Evolutionary conservation across 2,113 vertebrate genomes (phyloP).

Genomic region (Murina feae): DNA sequence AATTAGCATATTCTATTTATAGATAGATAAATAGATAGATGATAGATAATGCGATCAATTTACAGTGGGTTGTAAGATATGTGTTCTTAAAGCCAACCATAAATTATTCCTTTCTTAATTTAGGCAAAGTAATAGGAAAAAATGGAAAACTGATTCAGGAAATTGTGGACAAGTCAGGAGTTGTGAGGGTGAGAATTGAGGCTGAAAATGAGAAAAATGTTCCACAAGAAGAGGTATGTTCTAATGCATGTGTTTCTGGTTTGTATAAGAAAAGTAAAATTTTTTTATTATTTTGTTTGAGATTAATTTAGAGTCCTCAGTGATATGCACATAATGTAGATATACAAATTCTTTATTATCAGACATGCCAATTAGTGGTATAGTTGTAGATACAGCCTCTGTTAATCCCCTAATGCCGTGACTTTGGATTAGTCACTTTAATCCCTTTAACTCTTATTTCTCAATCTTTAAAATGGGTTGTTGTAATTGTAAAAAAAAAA

Average conservation of each 20-base stretch:
- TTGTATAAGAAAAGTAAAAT: conserved; percentile 3
- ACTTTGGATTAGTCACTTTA: conserved; percentile 11
- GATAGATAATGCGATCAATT: not conserved
- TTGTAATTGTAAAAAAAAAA: not conserved
- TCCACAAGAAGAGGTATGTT: conserved; percentile 90
- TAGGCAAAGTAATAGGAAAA: conserved; percentile 99
- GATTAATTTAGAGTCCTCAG: not conserved
- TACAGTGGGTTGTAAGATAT: not conserved
- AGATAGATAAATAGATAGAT: not conserved
- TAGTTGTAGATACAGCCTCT: not conserved
- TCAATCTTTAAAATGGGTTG: not conserved
- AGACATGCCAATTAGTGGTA: not conserved
- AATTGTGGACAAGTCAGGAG: conserved; percentile 98
- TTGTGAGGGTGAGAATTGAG: conserved; percentile 97
- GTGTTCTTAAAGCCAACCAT: conserved; percentile 54
- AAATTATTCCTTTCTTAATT: conserved; percentile 65
- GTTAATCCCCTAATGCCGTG: not conserved
- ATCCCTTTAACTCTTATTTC: not conserved
- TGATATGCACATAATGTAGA: not conserved
- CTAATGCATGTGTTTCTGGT: conserved; percentile 42
- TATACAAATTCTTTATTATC: not conserved
- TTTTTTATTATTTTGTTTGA: conserved; percentile 18
- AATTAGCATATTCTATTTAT: too few relatives aligned
- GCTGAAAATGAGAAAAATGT: conserved; percentile 97
- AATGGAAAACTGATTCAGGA: conserved; percentile 99